These are phyloP conservation scores for Enteromius argenteus DNA, from an alignment of 2,797 vertebrate species.

Conservation along the genomic window DNA sequence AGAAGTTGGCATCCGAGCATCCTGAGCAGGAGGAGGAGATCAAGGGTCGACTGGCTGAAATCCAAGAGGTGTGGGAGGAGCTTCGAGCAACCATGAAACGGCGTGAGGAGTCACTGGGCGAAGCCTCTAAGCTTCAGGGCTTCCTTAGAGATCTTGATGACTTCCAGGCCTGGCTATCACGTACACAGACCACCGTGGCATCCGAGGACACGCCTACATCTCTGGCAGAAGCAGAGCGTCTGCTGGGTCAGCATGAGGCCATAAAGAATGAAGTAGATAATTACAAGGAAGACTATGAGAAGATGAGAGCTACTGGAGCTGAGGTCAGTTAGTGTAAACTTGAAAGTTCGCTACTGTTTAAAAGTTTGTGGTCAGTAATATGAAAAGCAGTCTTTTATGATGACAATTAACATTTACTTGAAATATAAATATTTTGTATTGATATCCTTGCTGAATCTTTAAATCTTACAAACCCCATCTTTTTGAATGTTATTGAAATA, in stretches of 20 bases:
- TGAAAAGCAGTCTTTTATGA: neutral
- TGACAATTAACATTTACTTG: neutral
- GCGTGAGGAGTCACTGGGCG: slow-evolving; percentile 90
- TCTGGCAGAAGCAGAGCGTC: slow-evolving; percentile 85
- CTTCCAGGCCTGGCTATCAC: slow-evolving; percentile 93
- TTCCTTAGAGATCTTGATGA: slow-evolving; percentile 93
- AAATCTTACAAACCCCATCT: too few relatives aligned
- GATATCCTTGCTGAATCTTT: neutral
- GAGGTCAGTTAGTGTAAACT: slow-evolving; percentile 74
- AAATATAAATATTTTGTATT: too few relatives aligned
- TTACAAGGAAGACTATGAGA: slow-evolving; percentile 89
- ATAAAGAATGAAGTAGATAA: slow-evolving; percentile 92
- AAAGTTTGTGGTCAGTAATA: neutral
- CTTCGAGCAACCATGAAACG: slow-evolving; percentile 87
- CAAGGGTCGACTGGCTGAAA: slow-evolving; percentile 75
- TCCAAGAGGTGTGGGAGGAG: slow-evolving; percentile 90
- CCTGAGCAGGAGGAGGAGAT: slow-evolving; percentile 84
- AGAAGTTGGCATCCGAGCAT: slow-evolving; percentile 83
- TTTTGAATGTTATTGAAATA: neutral
- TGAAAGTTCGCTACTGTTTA: neutral
- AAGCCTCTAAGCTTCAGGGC: slow-evolving; percentile 91
- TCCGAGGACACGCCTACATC: slow-evolving; percentile 92
- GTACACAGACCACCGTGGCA: slow-evolving; percentile 90
- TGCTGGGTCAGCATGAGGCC: slow-evolving; percentile 87
- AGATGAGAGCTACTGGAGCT: slow-evolving; percentile 85